These are phyloP conservation scores for Silurus meridionalis DNA, from an alignment of 2,113 vertebrate genomes.

Conservation along the genomic window DNA sequence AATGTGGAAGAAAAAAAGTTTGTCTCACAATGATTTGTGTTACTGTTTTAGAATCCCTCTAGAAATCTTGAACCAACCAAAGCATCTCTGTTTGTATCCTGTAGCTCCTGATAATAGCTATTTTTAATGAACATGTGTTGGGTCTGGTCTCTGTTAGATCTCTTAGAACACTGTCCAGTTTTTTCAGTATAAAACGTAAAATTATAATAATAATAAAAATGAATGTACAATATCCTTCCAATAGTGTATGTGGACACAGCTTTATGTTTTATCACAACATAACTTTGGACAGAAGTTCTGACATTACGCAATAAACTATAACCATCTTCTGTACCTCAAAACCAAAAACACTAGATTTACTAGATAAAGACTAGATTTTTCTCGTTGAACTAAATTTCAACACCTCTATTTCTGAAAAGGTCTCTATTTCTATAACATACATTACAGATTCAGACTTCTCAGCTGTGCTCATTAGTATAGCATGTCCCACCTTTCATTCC, in stretches of 20 bases:
- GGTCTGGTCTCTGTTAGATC: background rate
- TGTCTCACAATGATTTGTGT: no score
- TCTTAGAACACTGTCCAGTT: background rate
- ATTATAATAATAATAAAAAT: background rate
- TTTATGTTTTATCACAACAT: no score
- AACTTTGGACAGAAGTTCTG: background rate
- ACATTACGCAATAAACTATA: background rate
- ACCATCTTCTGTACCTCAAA: background rate
- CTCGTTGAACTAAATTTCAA: background rate
- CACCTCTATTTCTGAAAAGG: background rate
- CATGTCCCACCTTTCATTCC: constrained; percentile 34
- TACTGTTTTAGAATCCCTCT: no score
- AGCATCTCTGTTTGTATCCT: background rate
- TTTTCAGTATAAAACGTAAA: background rate
- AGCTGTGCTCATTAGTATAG: background rate
- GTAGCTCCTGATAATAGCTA: background rate
- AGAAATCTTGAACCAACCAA: background rate
- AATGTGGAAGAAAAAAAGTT: no score
- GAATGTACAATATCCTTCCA: background rate
- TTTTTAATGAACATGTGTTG: background rate
- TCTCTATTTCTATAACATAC: background rate
- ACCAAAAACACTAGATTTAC: no score
- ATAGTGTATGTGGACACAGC: background rate
- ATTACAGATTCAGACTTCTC: background rate
- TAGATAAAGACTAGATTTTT: background rate